Conservation (phyloP, 1,140 invertebrate species). For the Saccostrea cuccullata region DNA sequence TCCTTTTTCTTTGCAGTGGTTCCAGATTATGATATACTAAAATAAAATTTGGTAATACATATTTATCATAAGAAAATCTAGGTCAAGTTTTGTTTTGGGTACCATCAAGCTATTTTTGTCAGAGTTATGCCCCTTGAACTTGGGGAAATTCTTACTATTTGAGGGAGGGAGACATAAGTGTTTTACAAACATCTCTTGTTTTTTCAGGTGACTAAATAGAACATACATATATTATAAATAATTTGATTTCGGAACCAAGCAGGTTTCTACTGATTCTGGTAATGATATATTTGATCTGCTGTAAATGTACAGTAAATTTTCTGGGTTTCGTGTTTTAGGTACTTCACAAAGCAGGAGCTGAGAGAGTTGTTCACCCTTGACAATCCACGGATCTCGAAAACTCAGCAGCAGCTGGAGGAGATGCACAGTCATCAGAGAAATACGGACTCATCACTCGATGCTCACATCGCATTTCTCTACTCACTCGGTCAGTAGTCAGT, state of each 20-base stretch:
- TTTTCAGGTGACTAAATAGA: too few species aligned
- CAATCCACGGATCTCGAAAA: slow-evolving; percentile 74
- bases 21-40: too few species aligned
- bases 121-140: too few species aligned
- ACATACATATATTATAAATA: too few species aligned
- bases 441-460: slow-evolving; percentile 73
- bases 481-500: slow-evolving; percentile 69
- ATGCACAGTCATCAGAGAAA: slow-evolving; percentile 74
- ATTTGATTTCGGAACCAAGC: background rate
- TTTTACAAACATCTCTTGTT: too few species aligned
- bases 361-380: slow-evolving; percentile 77
- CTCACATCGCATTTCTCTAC: slow-evolving; percentile 75
- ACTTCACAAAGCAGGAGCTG: slow-evolving; percentile 79
- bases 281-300: background rate
- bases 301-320: background rate
- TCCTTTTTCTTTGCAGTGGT: too few species aligned
- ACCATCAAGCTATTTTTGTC: too few species aligned
- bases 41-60: too few species aligned
- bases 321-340: slow-evolving; percentile 69
- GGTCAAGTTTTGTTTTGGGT: too few species aligned
- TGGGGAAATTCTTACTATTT: too few species aligned
- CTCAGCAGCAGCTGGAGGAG: slow-evolving; percentile 78
- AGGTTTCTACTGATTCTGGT: background rate
- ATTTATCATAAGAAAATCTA: too few species aligned
- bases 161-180: too few species aligned